Percentiles rank a stretch among this genome's conserved stretches.
Evolutionary conservation across 2,113 vertebrate genomes (phyloP).

Genomic region (Halichoerus grypus): DNA sequence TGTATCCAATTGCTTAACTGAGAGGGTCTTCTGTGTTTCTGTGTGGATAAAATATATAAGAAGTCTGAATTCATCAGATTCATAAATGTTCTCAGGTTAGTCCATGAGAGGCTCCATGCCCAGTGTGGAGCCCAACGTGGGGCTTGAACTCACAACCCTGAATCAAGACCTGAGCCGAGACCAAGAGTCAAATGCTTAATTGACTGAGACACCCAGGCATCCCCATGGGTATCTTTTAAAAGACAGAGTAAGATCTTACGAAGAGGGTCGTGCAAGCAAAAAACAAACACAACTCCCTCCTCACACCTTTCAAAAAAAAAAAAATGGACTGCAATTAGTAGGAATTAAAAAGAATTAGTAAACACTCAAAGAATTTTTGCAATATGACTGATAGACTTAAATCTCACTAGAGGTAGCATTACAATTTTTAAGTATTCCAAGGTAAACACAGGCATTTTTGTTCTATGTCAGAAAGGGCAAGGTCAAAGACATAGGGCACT

Average conservation of each 20-base stretch:
- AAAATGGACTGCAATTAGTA: not conserved
- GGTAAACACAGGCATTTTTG: slow-evolving; percentile 2
- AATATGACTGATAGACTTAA: not conserved
- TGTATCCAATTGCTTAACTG: not conserved
- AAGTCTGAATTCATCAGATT: not conserved
- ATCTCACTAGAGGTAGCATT: not conserved
- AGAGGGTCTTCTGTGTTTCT: not conserved
- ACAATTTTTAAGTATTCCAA: slow-evolving; percentile 2
- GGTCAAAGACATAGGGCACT: not conserved
- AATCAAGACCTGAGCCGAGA: not conserved
- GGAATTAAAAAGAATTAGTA: slow-evolving; percentile 21
- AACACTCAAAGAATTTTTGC: not conserved
- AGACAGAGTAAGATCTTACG: not conserved
- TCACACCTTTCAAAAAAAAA: not conserved
- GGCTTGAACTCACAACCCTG: not conserved
- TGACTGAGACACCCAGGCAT: not conserved
- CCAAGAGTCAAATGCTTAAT: not conserved
- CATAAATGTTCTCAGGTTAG: not conserved
- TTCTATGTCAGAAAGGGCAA: not conserved
- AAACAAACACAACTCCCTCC: not conserved
- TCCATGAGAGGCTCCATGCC: not conserved
- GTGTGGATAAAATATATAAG: not conserved
- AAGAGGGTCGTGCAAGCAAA: not conserved
- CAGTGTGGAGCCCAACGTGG: not conserved
- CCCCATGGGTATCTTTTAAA: not conserved